phyloP scores from a whole-genome alignment of 2,888 invertebrate species.

The Frankliniella fusca region DNA sequence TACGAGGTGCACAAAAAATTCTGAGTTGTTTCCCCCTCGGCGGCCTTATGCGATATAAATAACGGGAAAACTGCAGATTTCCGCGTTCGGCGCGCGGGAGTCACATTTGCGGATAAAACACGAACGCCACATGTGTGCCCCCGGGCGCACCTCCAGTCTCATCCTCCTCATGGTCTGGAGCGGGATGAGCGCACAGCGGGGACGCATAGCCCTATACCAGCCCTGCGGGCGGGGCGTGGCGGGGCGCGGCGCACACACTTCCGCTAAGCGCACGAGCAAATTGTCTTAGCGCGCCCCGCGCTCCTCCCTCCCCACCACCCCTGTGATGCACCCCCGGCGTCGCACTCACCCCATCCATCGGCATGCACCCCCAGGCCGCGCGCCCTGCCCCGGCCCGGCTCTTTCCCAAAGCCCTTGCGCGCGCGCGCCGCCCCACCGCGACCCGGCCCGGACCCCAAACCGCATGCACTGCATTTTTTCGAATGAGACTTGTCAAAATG shows the following conservation, averaged over 20 bases:
- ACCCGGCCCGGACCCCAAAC: not conserved
- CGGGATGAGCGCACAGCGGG: too few species aligned
- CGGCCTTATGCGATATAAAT: too few species aligned
- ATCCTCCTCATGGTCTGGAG: too few species aligned
- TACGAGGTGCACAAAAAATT: too few species aligned
- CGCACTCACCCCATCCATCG: not conserved
- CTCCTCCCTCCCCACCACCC: not conserved
- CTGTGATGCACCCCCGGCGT: not conserved
- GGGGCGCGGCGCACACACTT: not conserved
- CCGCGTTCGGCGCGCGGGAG: too few species aligned
- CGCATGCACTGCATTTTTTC: constrained; percentile 24
- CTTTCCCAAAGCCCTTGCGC: not conserved
- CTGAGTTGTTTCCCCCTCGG: too few species aligned
- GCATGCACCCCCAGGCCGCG: not conserved
- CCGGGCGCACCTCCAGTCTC: too few species aligned
- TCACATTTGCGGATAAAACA: too few species aligned
- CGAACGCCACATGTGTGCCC: too few species aligned
- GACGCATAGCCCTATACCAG: not conserved
- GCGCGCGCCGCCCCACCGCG: not conserved
- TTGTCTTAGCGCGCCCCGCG: not conserved
- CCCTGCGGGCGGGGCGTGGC: too few species aligned
- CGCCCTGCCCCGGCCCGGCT: not conserved
- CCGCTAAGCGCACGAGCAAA: constrained; percentile 15
- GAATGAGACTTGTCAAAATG: constrained; percentile 26
- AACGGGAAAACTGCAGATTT: too few species aligned